phyloP scores from a whole-genome alignment of 2,113 vertebrate species.

The Mus pahari region DNA sequence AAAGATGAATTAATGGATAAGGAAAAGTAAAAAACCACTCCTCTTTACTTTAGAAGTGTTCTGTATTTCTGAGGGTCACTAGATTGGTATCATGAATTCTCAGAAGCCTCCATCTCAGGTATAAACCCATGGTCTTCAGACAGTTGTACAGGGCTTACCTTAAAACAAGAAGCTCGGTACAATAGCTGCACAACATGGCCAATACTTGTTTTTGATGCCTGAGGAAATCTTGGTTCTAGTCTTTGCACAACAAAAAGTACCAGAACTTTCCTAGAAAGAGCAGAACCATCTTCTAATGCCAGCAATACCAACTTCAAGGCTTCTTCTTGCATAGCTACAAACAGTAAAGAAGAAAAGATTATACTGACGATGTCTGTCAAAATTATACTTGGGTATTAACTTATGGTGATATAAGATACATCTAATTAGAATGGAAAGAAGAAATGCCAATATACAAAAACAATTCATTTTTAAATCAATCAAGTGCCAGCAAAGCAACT shows the following conservation, averaged over 20 bases:
- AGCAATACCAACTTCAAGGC: conserved; percentile 96
- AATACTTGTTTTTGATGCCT: conserved; percentile 99
- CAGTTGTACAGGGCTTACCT: conserved; percentile 86
- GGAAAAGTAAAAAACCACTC: neutral
- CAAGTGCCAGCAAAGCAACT: neutral
- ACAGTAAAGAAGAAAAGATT: conserved; percentile 47
- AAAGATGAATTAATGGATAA: neutral
- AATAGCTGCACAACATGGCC: conserved; percentile 98
- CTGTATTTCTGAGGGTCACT: neutral
- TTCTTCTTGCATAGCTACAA: conserved; percentile 97
- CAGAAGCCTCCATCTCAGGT: neutral
- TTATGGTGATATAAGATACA: neutral
- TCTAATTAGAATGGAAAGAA: conserved; percentile 42
- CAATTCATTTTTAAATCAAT: conserved; percentile 36
- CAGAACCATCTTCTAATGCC: conserved; percentile 97
- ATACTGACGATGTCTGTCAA: neutral
- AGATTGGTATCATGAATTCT: neutral
- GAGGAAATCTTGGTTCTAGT: conserved; percentile 97
- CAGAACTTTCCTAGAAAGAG: conserved; percentile 97
- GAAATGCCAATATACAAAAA: neutral
- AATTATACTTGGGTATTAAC: neutral
- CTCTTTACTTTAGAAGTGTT: neutral
- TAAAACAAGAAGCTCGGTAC: conserved; percentile 98
- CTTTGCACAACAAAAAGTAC: conserved; percentile 99
- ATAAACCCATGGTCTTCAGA: neutral